Evolutionary conservation across 1,140 invertebrate species (phyloP).

Genomic region (Trichonephila clavipes): DNA sequence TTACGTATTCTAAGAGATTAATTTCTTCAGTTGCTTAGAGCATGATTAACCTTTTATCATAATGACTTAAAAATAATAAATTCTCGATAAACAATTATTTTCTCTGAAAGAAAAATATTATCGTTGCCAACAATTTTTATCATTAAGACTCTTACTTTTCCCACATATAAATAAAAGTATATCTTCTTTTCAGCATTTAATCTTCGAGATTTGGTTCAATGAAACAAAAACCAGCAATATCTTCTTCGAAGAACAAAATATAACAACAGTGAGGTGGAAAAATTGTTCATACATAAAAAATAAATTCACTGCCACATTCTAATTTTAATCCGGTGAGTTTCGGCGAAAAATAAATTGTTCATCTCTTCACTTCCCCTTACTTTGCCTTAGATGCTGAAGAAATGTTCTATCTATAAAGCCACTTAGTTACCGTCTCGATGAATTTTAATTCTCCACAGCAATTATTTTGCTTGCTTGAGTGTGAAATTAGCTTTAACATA

Average conservation of each 20-base stretch:
- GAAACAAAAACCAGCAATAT: background rate
- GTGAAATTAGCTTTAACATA: constrained; percentile 48
- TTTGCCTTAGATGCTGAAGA: background rate
- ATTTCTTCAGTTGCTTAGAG: no score
- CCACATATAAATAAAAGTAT: background rate
- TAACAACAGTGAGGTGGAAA: background rate
- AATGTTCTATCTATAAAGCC: constrained; percentile 3
- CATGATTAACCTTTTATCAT: no score
- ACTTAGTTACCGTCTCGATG: background rate
- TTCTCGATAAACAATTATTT: no score
- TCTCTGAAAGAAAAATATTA: no score
- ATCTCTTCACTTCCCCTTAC: background rate
- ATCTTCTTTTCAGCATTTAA: background rate
- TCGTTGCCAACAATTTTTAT: background rate
- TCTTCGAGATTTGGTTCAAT: background rate
- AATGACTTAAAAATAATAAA: no score
- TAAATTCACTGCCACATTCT: background rate
- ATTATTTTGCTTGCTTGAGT: constrained; percentile 53
- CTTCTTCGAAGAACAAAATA: background rate
- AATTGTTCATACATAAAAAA: background rate
- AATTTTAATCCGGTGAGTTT: background rate
- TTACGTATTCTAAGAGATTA: no score
- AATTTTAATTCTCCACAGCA: constrained; percentile 29
- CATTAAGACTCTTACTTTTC: background rate
- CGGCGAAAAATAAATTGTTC: background rate